These are phyloP conservation scores for Dicrurus megarhynchus DNA, from an alignment of 2,113 vertebrate genomes.

Conservation along the genomic window DNA sequence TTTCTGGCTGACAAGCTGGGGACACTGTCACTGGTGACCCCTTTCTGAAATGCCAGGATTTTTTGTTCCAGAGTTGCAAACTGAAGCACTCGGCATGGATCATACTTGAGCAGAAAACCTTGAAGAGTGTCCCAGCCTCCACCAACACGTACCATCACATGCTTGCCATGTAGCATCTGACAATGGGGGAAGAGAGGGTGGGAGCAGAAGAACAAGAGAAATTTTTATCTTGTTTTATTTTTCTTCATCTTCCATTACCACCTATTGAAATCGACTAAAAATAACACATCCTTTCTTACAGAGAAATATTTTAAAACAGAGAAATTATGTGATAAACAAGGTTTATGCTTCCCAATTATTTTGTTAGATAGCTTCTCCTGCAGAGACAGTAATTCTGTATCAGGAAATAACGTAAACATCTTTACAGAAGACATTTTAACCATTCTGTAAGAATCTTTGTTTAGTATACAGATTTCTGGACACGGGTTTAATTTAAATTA, in stretches of 20 bases:
- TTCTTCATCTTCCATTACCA: neutral
- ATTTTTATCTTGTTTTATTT: neutral
- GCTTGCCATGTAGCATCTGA: slow-evolving; percentile 97
- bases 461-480: neutral
- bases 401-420: neutral
- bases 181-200: neutral
- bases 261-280: neutral
- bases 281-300: neutral
- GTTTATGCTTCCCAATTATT: neutral
- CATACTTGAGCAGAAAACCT: slow-evolving; percentile 93
- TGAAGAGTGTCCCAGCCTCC: slow-evolving; percentile 98
- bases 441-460: neutral
- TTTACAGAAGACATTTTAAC: neutral
- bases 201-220: neutral
- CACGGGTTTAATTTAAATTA: neutral
- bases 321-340: neutral
- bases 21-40: slow-evolving; percentile 69
- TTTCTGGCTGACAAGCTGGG: slow-evolving; percentile 26
- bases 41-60: slow-evolving; percentile 93
- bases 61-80: slow-evolving; percentile 97
- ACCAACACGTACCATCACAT: slow-evolving; percentile 98
- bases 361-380: neutral
- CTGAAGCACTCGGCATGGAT: slow-evolving; percentile 90
- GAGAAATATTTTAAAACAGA: neutral
- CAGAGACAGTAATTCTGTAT: neutral